Evolutionary conservation across 2,113 vertebrate species (phyloP).

Genomic region (Cathartes aura): DNA sequence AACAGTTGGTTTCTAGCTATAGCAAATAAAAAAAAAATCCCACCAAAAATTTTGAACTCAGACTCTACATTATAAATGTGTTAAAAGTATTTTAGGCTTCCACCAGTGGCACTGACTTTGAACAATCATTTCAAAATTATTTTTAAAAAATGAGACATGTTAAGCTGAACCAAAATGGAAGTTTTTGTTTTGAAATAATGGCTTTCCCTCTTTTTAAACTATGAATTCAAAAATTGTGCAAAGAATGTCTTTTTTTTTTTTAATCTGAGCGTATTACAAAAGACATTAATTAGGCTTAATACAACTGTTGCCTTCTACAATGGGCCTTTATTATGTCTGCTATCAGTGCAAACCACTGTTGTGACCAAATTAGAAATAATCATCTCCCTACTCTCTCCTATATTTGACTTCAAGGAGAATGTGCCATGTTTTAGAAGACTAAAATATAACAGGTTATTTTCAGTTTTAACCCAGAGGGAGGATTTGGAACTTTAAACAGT

Average conservation of each 20-base stretch:
- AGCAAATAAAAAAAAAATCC: neutral
- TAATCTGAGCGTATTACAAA: neutral
- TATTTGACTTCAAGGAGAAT: neutral
- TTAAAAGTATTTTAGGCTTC: neutral
- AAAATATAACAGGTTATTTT: neutral
- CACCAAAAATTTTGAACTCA: neutral
- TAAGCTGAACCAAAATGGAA: neutral
- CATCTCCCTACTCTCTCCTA: neutral
- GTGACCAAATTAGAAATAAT: neutral
- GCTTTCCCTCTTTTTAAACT: neutral
- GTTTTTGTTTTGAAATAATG: neutral
- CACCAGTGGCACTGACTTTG: neutral
- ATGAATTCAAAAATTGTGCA: neutral
- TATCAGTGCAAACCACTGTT: neutral
- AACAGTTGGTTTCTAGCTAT: neutral
- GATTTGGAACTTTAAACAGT: neutral
- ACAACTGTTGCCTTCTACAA: neutral
- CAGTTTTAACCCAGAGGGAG: neutral
- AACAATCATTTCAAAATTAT: neutral
- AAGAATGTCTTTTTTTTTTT: neutral
- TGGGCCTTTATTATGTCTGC: neutral
- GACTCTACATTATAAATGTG: neutral
- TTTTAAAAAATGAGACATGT: neutral
- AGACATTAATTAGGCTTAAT: neutral
- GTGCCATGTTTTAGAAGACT: neutral